Evolutionary conservation across 2,888 invertebrate genomes (phyloP), one percentile per base, ranked within the genome.

Genomic region (Epirrita christyi): DNA sequence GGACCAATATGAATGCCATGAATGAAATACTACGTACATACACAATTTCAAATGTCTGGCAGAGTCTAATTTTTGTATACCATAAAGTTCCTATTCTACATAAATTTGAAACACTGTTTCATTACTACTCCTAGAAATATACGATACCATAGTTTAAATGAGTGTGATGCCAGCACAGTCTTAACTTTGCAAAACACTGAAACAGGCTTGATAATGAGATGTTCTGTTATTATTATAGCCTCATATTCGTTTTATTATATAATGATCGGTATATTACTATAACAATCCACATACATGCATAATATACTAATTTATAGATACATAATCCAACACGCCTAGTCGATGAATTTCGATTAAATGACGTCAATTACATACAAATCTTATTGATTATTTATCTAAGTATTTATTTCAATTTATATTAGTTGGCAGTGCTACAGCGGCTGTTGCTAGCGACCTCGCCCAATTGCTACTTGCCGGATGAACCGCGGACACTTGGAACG

Each of bases 391-490:
- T 59, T 54, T 64, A 77, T 71, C 81, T 83, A 7, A 32, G 21
- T 85, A 85, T 62, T 21, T 85, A 85, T 62, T 21, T 21, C 21
- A 21, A 21, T 72, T 67, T 67, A 45, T 50, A 38, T 77, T 78
- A 77, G 37, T 84, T 91, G 91, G 91, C 91, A 91, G 91, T 91
- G 87, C 71, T 83, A 79, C 75, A 83, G 86, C 85, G 81, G 86
- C 85, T 85, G 85, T 76, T 70, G 85, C 86, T 84, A 78, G 86
- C 86, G 88, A 85, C 82, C 21, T 21, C 15, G 28, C 41, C 61
- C 37, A 34, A 80, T n/a, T n/a, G 7, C 37, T 45, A 9, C 9
- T 11, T 27, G 44, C 56, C 11, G 34, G 43, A 40, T 50, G 48
- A 37, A 21, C 21, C n/a, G n/a, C n/a, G n/a, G n/a, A n/a, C n/a